Percentiles rank a stretch among this genome's conserved stretches.
Conservation (phyloP, 2,888 invertebrate species). For the Drosophila anomalata region DNA sequence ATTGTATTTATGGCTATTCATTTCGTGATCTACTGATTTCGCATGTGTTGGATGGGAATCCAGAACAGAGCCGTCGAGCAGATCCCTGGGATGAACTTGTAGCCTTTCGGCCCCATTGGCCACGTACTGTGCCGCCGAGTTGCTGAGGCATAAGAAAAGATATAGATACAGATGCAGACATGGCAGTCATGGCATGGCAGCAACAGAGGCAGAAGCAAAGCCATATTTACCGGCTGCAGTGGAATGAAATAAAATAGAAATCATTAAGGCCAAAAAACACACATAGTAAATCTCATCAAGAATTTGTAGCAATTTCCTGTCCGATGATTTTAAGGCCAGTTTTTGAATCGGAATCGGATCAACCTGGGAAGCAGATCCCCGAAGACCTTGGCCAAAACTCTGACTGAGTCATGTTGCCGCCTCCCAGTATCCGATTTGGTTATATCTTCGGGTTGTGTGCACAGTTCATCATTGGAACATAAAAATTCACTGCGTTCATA, state of each 20-base stretch:
- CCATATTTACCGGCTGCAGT: slow-evolving; percentile 14
- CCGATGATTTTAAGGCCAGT: slow-evolving; percentile 63
- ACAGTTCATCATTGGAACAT: slow-evolving; percentile 78
- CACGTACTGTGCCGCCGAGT: slow-evolving; percentile 67
- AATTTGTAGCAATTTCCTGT: slow-evolving; percentile 81
- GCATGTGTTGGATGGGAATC: slow-evolving; percentile 79
- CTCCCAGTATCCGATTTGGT: slow-evolving; percentile 22
- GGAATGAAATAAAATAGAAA: slow-evolving; percentile 76
- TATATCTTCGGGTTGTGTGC: slow-evolving; percentile 63
- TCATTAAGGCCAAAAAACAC: slow-evolving; percentile 71
- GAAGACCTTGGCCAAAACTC: slow-evolving; percentile 53
- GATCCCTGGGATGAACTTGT: slow-evolving; percentile 64
- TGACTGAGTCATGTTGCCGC: slow-evolving; percentile 44
- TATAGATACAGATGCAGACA: slow-evolving; percentile 26
- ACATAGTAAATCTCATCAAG: slow-evolving; percentile 79
- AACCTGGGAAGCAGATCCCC: slow-evolving; percentile 60
- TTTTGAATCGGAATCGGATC: slow-evolving; percentile 16
- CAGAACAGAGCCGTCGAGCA: slow-evolving; percentile 48
- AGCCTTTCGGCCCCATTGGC: slow-evolving; percentile 59
- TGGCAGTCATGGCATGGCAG: neutral
- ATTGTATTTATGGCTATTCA: slow-evolving; percentile 78
- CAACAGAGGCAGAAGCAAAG: slow-evolving; percentile 12
- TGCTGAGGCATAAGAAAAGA: slow-evolving; percentile 43
- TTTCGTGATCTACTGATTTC: slow-evolving; percentile 79
- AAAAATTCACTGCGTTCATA: slow-evolving; percentile 80